Evolutionary conservation across 2,797 vertebrate genomes (phyloP), one percentile per base, ranked within the genome.

Genomic region (Malacoctenus gilli): DNA sequence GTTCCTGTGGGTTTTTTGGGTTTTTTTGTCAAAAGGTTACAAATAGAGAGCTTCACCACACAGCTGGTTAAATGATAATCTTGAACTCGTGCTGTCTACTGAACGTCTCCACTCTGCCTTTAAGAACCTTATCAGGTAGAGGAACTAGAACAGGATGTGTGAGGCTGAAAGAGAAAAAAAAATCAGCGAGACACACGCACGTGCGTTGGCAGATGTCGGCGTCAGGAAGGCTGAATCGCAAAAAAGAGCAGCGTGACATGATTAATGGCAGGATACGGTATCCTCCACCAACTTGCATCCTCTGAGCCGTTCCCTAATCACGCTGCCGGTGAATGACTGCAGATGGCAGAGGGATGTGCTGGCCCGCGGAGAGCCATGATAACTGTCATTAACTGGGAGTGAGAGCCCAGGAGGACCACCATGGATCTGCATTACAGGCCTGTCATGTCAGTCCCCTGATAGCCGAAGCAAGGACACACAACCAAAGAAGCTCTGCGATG

Each of bases 381-480:
- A 77, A 84, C 81, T 68, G 75, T 80, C 81, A 87, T 89, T 87
- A 86, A 66, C 62, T 75, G 74, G 74, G 81, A 80, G 72, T 63
- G 63, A 60, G 54, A 64, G 22, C 57, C 64, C 57, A 44, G 21
- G 60, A 70, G 53, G 35, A 64, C 74, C 57, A 59, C 57, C 40
- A 46, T 58, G 69, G 68, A 79, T 78, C 72, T 68, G 57, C 48
- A 60, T 63, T 74, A 71, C 75, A 77, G 51, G 53, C 56, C 73
- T 77, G 74, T 68, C 74, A 67, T 67, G 55, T 60, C 46, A 8
- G 3, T 55, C 66, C 47, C 39, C 49, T 28, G 53, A 62, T 37
- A 76, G 67, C n/a, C n/a, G 2, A 2, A 30, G 21, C 36, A 73
- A 73, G 60, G 54, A 32, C 40, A 55, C 14, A 5, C 25, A 42